Evolutionary conservation across 2,797 vertebrate genomes (phyloP), one percentile per base, ranked within the genome.

Genomic region (Adrianichthys oophorus): DNA sequence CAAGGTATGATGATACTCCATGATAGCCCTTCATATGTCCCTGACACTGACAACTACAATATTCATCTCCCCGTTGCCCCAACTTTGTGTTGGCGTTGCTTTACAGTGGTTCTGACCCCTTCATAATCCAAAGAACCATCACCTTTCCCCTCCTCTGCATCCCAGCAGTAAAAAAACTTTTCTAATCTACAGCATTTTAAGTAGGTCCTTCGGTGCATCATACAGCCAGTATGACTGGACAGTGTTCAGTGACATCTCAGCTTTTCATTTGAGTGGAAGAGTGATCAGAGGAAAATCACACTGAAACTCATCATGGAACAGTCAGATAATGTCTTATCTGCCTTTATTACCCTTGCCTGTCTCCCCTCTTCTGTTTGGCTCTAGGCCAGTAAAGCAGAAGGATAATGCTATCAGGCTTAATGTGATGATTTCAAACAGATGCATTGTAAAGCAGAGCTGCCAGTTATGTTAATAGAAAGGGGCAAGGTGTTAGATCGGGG

Each of bases 301-400:
- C 57, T 58, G 48, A 15, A 70, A 62, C 53, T 65, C 51, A 50
- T 48, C 2, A 14, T 61, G 45, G 60, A 74, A 62, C 37, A 68
- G 58, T 70, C 73, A 72, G 66, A 82, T 71, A 71, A 52, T 32
- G 21, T 64, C 69, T 19, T 19, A 71, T 78, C 69, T 81, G 77
- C 74, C 56, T 85, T 77, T 80, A 80, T 82, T 85, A 85, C 82
- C 87, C 82, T 86, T 82, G 80, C 79, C 82, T 68, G 72, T 52
- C 60, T 79, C 72, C 59, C 61, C 69, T 41, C 52, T 82, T 76
- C 52, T 64, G 21, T 15, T 69, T 85, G 87, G 78, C 79, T 58
- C 44, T 0, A 53, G 57, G 62, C 81, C 82, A 80, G 74, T 64
- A 66, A 61, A 68, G 62, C 79, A 81, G 76, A 65, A 65, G 79